A percentile compares a stretch with the other conserved stretches of the same genome.
Evolutionary conservation across 2,113 vertebrate species (phyloP).

Genomic region (Theristicus caerulescens): DNA sequence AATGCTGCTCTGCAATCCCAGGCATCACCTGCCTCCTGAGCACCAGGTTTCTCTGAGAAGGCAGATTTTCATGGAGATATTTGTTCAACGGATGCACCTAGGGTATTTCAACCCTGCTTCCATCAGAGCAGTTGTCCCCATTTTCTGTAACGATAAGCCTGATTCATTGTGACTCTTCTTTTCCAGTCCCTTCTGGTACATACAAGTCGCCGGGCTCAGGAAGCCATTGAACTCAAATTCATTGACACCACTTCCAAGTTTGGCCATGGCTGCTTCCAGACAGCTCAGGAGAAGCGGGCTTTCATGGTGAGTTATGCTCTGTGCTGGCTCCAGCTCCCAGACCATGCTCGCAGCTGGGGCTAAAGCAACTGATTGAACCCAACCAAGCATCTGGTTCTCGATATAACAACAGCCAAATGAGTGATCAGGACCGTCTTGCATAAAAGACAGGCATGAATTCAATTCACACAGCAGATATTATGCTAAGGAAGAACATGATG

Average conservation of each 20-base stretch:
- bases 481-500: neutral
- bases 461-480: neutral
- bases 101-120: neutral
- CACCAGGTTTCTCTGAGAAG: neutral
- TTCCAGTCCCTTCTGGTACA: constrained; percentile 80
- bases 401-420: neutral
- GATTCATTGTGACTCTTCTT: neutral
- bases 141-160: neutral
- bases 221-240: constrained; percentile 82
- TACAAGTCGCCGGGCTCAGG: constrained; percentile 69
- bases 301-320: constrained; percentile 79
- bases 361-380: neutral
- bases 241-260: constrained; percentile 87
- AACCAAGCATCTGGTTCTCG: neutral
- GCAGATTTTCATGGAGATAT: neutral
- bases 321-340: neutral
- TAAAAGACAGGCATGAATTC: neutral
- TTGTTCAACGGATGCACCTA: neutral
- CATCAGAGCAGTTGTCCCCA: neutral
- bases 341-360: neutral
- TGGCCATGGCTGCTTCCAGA: constrained; percentile 82
- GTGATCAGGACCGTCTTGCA: neutral
- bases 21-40: neutral
- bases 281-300: constrained; percentile 79
- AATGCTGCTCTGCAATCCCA: neutral